Evolutionary conservation across 2,888 invertebrate genomes (phyloP).

Genomic region (Corythucha ciliata): DNA sequence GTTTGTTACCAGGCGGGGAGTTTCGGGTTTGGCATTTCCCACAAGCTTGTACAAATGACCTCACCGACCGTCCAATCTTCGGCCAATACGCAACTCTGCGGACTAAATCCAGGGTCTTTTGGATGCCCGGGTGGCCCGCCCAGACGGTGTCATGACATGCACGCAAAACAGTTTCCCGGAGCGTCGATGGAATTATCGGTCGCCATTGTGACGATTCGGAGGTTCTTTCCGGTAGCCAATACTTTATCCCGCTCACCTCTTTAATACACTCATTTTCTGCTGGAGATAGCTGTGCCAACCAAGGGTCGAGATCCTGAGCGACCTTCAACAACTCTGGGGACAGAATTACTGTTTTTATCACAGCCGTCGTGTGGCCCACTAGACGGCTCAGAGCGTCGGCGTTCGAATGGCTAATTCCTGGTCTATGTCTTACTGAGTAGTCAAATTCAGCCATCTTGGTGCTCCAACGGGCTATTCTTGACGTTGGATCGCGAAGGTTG

Average conservation of each 20-base stretch:
- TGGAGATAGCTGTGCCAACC: background rate
- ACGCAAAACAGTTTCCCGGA: background rate
- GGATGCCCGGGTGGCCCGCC: constrained; percentile 35
- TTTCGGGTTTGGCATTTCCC: constrained; percentile 39
- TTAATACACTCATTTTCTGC: no score
- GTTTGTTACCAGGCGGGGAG: constrained; percentile 32
- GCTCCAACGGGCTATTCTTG: constrained; percentile 39
- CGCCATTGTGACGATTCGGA: no score
- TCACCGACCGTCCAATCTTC: constrained; percentile 39
- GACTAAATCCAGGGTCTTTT: constrained; percentile 34
- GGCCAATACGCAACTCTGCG: constrained; percentile 36
- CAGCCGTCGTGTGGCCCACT: background rate
- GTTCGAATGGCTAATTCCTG: background rate
- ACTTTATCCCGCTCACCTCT: no score
- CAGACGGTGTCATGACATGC: constrained; percentile 32
- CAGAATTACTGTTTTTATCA: no score
- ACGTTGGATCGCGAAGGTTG: constrained; percentile 40
- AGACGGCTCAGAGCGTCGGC: background rate
- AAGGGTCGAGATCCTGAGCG: background rate
- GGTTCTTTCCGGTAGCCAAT: no score
- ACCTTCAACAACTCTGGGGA: background rate
- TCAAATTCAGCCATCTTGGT: constrained; percentile 39
- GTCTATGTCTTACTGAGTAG: constrained; percentile 16
- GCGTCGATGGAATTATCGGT: background rate
- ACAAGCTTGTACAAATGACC: constrained; percentile 37